Conservation (phyloP, 2,113 vertebrate genomes). For the Phasianus colchicus region DNA sequence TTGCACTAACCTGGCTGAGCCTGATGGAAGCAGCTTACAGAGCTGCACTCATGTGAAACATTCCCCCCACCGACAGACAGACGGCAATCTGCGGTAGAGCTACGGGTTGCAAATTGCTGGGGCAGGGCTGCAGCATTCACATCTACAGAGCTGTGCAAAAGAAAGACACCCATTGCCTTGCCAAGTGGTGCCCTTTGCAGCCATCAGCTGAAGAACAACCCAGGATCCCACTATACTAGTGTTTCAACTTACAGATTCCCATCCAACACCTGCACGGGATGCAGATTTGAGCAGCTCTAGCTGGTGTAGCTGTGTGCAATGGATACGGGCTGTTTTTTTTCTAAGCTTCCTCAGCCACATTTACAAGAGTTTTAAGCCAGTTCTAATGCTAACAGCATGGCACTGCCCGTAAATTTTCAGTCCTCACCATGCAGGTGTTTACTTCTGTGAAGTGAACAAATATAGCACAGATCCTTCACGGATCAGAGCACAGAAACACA, state of each 20-base stretch:
- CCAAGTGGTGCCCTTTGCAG: background rate
- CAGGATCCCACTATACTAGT: rapidly evolving
- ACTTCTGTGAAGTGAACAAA: background rate
- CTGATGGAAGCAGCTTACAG: background rate
- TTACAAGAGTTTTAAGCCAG: background rate
- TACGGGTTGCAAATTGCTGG: background rate
- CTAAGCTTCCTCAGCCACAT: background rate
- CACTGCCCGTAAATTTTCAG: background rate
- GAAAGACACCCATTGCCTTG: rapidly evolving
- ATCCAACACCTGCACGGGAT: background rate
- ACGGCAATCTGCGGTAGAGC: background rate
- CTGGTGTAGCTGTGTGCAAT: rapidly evolving
- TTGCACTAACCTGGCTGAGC: background rate
- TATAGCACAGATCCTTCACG: slow-evolving; percentile 7
- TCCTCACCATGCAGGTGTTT: background rate
- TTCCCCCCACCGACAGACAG: background rate
- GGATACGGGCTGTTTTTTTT: background rate
- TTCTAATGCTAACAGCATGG: background rate
- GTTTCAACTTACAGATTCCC: background rate
- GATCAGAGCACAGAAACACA: slow-evolving; percentile 35
- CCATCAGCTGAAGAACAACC: background rate
- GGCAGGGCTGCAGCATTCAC: background rate
- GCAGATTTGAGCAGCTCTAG: background rate
- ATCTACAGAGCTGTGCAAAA: background rate
- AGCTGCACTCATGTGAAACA: background rate